These are phyloP conservation scores for Drosophila maculinotata DNA, from an alignment of 2,888 invertebrate species.

Conservation along the genomic window DNA sequence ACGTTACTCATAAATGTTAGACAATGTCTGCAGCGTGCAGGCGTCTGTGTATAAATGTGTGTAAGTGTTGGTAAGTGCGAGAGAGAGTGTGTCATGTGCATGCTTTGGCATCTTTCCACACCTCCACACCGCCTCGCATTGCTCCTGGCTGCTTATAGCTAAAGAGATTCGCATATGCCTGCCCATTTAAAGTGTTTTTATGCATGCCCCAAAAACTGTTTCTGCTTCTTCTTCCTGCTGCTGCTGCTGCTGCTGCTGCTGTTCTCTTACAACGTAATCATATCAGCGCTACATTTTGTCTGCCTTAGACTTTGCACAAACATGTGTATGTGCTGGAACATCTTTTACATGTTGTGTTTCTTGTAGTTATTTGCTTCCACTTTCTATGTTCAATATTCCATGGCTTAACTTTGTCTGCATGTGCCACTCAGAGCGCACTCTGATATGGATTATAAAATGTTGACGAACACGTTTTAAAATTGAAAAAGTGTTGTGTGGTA, in stretches of 20 bases:
- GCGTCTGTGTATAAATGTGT: not conserved
- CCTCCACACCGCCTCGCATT: constrained; percentile 13
- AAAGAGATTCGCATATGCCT: constrained; percentile 27
- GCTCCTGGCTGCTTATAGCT: constrained; percentile 9
- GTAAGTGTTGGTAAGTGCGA: constrained; percentile 35
- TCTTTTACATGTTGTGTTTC: constrained; percentile 20
- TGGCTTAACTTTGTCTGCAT: constrained; percentile 22
- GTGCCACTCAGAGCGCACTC: constrained; percentile 16
- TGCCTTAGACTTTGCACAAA: constrained; percentile 21
- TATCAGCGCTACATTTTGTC: constrained; percentile 65
- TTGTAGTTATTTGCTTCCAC: constrained; percentile 31
- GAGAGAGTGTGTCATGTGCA: constrained; percentile 58
- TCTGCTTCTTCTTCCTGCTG: constrained; percentile 10
- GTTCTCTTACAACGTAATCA: constrained; percentile 56
- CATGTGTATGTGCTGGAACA: constrained; percentile 7
- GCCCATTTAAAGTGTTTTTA: constrained; percentile 39
- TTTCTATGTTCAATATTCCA: constrained; percentile 22
- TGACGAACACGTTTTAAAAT: constrained; percentile 22
- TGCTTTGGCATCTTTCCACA: constrained; percentile 49
- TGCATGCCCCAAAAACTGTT: constrained; percentile 14
- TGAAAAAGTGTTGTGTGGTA: constrained; percentile 2
- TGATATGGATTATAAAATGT: constrained; percentile 20
- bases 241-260: not conserved
- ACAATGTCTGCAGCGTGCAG: constrained; percentile 60
- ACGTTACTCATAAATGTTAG: constrained; percentile 74